Percentiles rank a stretch among this genome's conserved stretches.
phyloP scores from a whole-genome alignment of 2,113 vertebrate genomes.

The Pipa parva region DNA sequence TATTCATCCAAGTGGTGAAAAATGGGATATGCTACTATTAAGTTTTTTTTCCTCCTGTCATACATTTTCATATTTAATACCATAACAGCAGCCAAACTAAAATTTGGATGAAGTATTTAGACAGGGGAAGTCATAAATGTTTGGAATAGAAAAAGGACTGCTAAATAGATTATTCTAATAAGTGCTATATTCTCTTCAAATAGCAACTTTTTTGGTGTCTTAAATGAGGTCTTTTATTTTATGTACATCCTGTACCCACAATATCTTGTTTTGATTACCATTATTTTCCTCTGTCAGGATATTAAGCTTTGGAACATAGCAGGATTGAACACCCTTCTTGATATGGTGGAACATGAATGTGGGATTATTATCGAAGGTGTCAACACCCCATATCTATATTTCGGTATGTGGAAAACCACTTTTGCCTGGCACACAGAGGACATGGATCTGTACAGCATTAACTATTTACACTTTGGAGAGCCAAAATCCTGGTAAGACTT shows the following conservation, averaged over 20 bases:
- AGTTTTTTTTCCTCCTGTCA: too few species aligned
- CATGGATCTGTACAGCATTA: slow-evolving; percentile 99
- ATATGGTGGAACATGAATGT: slow-evolving; percentile 97
- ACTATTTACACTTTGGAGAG: slow-evolving; percentile 96
- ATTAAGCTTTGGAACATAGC: slow-evolving; percentile 93
- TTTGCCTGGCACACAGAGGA: slow-evolving; percentile 98
- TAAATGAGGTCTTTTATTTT: not conserved
- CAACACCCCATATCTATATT: slow-evolving; percentile 97
- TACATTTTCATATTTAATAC: too few species aligned
- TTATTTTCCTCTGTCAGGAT: slow-evolving; percentile 57
- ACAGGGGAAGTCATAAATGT: too few species aligned
- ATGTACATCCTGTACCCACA: not conserved
- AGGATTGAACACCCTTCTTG: slow-evolving; percentile 85
- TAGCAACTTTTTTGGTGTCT: too few species aligned
- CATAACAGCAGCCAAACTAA: too few species aligned
- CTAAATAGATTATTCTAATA: too few species aligned
- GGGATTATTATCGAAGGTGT: slow-evolving; percentile 97
- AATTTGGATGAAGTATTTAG: too few species aligned
- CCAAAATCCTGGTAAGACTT: slow-evolving; percentile 89
- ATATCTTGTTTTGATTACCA: not conserved
- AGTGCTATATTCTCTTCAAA: too few species aligned
- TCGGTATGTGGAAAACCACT: slow-evolving; percentile 99
- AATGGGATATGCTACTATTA: too few species aligned
- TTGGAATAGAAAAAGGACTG: too few species aligned
- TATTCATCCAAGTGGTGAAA: too few species aligned